Evolutionary conservation across 2,797 vertebrate species (phyloP), one percentile per base, ranked within the genome.

Genomic region (Molossus molossus): DNA sequence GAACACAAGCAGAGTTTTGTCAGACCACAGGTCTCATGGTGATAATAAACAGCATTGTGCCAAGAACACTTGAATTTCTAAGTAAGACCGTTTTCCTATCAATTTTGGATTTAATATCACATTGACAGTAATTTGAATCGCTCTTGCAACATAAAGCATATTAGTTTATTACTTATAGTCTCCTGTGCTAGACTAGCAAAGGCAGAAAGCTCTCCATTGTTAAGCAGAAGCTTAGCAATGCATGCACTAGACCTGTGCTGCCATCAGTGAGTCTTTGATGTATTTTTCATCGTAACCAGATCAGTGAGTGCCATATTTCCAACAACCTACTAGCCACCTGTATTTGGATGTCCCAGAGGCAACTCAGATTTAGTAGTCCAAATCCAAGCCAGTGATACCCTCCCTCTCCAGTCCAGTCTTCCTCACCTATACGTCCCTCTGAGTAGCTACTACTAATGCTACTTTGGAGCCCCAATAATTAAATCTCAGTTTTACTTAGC

Each of bases 41-140:
- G 73, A 90, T 48, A 82, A 95, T 95, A 94, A 96, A 79, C 45
- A 69, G 33, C 45, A 82, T 1, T 8, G 45, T 73, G 58, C 69
- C 94, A 96, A 96, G 81, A 92, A 84, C 80, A 93, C 23, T 58
- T 25, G 9, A 94, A 85, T 77, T 92, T 96, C 88, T 90, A 98
- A 97, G 77, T 77, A 87, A 93, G 73, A 72, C 76, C 87, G 14
- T 87, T 86, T 91, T 92, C 82, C n/a, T 50, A 87, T 82, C 82
- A 86, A 55, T 91, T 96, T 94, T 97, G 79, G 92, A 8, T 94
- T 97, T 87, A 70, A 79, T 92, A 96, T 94, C 87, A 40, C 29
- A 87, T 69, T 83, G 83, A 62, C 57, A 77, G 25, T 83, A 96
- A 94, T 87, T 80, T 94, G 94, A 97, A 96, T 87, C 27, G 40